Evolutionary conservation across 2,888 invertebrate genomes (phyloP), one percentile per base, ranked within the genome.

Genomic region (Apamea monoglypha): DNA sequence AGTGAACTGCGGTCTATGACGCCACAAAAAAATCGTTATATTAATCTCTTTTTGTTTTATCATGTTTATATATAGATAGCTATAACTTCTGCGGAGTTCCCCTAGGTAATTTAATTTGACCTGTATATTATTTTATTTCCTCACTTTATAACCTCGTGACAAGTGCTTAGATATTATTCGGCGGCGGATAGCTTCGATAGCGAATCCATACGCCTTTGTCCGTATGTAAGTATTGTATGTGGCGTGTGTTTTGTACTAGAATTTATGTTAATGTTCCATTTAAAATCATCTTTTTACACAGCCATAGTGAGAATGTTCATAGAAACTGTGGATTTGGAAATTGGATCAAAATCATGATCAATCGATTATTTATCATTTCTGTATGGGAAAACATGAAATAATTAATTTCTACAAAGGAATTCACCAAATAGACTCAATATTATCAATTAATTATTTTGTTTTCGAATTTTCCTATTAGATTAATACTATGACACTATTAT

Each of bases 241-340:
- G 84, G 75, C 80, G 84, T 83, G 83, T 83, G 76, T 84, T 86
- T 82, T 87, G 83, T 80, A 80, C 78, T 80, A 1, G 14, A 59
- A 47, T 50, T 29, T 40, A 40, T 40, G 21, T 56, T 61, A 3
- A 18, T 71, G 18, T 56, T 66, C 14, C 1, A 66, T 74, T 50
- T 12, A 8, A 61, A 63, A 63, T 63, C 16, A 18, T 18, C 32
- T 25, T 61, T 61, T 29, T 36, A 64, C 12, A 36, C 21, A 64
- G 36, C 21, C 21, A 12, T 36, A 21, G 32, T 64, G 10, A 64
- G 21, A 64, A 36, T 64, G 36, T 21, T 64, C 32, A 21, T 61
- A 32, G 76, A 32, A 53, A 50, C 16, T 1, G 25, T 47, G 10
- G 3, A 7, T 69, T 68, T 40, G 4, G 0, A 76, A 53, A 36